phyloP scores from a whole-genome alignment of 1,140 invertebrate genomes.

The Calliphora vicina region DNA sequence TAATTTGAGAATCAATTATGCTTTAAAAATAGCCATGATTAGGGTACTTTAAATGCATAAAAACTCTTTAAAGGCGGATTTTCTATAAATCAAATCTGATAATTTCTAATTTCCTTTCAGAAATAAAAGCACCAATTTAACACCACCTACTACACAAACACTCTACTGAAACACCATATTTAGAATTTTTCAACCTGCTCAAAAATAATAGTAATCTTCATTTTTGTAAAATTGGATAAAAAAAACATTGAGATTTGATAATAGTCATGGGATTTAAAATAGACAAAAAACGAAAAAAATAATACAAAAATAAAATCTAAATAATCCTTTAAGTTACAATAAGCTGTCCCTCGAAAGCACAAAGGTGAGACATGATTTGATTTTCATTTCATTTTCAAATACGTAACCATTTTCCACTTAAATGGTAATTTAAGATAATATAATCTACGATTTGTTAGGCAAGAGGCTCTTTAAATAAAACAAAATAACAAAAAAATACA shows the following conservation, averaged over 20 bases:
- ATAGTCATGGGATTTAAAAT: background rate
- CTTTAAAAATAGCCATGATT: too few relatives aligned
- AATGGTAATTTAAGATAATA: background rate
- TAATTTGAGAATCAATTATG: too few relatives aligned
- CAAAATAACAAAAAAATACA: background rate
- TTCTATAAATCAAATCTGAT: too few relatives aligned
- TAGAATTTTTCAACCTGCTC: background rate
- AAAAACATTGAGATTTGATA: background rate
- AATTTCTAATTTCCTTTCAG: too few relatives aligned
- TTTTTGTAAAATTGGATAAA: background rate
- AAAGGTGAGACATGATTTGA: background rate
- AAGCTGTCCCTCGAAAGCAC: background rate
- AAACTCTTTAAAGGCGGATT: too few relatives aligned
- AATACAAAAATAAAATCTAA: background rate
- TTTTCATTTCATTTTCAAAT: background rate
- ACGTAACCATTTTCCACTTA: background rate
- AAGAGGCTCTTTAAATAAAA: background rate
- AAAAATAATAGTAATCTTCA: background rate
- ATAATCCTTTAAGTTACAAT: background rate
- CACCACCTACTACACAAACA: too few relatives aligned
- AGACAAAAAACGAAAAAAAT: too few relatives aligned
- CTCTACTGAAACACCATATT: too few relatives aligned
- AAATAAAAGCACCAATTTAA: too few relatives aligned
- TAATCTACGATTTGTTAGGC: too few relatives aligned
- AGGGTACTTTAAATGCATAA: too few relatives aligned